Base-by-base conservation (phyloP, 2,797 vertebrate species). In the Coluber constrictor region DNA sequence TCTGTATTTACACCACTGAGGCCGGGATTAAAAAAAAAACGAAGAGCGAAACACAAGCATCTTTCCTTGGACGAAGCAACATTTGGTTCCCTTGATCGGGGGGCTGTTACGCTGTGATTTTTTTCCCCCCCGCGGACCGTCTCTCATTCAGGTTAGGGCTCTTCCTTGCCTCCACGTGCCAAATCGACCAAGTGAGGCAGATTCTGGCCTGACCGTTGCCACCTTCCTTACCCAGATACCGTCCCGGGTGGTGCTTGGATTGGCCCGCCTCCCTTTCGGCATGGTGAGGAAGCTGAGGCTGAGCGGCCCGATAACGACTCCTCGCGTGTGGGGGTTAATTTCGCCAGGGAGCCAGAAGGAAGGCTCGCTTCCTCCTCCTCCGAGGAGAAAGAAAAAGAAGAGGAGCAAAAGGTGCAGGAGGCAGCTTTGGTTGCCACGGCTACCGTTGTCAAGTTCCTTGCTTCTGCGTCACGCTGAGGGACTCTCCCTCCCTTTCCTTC, bases 151-250 rank as follows among this genome's bases (percentile, higher is more conserved):
- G 63, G 57, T 27, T n/a, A 37, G 56, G 5, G 61, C 27, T 59
- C 18, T 54, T 57, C n/a, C 55, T 61, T 23, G 13, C 4, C 32
- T 37, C 7, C 87, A 3, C 18, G 23, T 15, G 3, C 54, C 86
- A 88, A 43, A 91, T 8, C 25, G 32, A 83, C 16, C 23, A 59
- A 56, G 23, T 4, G 66, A 60, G 0, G 10, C 12, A 5, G 27
- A n/a, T 8, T 10, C 8, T 13, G 47, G 10, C 37, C 15, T 20
- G 70, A 87, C 32, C 3, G 18, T 51, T 23, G 11, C 16, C 25
- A 51, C 54, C 10, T 20, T 37, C 47, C 92, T 97, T 91, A 98
- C 98, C 98, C 98, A 99, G 95, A 97, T 96, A 29, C 93, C 93
- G 37, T 94, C 93, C 87, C 70, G 86, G 10, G 70, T 60, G 0